Percentiles rank a stretch among this genome's conserved stretches.
Conservation (phyloP, 2,113 vertebrate genomes). For the Ochotona princeps region DNA sequence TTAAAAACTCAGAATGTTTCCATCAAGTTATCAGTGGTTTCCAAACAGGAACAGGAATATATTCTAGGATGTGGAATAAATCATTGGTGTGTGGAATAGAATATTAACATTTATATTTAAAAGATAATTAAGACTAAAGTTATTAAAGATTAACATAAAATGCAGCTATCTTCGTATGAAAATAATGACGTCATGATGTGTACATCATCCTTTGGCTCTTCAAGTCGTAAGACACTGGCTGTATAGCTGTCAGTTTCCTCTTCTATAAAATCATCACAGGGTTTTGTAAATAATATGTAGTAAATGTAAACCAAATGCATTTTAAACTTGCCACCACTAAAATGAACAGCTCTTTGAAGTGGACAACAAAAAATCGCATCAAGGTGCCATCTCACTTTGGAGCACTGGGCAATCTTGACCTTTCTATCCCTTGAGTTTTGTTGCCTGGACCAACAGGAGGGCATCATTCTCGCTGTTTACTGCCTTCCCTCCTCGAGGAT, state of each 20-base stretch:
- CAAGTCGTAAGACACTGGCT: background rate
- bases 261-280: background rate
- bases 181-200: slow-evolving; percentile 12
- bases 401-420: background rate
- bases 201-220: background rate
- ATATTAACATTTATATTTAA: background rate
- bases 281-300: background rate
- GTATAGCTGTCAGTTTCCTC: background rate
- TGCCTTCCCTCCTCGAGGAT: background rate
- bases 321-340: background rate
- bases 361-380: background rate
- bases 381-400: background rate
- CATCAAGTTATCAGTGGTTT: background rate
- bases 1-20: background rate
- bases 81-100: background rate
- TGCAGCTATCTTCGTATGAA: background rate
- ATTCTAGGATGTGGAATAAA: background rate
- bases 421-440: background rate
- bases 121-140: slow-evolving; percentile 10
- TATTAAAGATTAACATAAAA: slow-evolving; percentile 34
- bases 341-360: background rate
- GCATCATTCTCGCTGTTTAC: background rate
- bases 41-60: background rate
- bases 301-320: background rate
- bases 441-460: background rate